Evolutionary conservation across 2,888 invertebrate species (phyloP).

Genomic region (Cordylochernes scorpioides): DNA sequence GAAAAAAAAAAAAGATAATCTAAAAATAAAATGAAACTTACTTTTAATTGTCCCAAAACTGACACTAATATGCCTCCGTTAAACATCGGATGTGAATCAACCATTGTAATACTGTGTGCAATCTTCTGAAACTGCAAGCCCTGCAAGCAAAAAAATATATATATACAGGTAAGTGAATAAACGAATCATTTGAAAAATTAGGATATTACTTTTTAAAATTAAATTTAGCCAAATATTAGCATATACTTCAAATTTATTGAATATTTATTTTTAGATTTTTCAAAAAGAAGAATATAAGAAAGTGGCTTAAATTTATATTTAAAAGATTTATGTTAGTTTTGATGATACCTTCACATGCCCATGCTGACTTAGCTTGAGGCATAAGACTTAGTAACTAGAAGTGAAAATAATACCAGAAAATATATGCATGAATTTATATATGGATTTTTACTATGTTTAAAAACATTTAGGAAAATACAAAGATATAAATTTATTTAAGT

Average conservation of each 20-base stretch:
- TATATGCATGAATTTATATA: too few species aligned
- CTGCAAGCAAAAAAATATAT: conserved; percentile 30
- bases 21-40: conserved; percentile 25
- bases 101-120: conserved; percentile 61
- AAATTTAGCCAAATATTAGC: neutral
- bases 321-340: too few species aligned
- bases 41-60: conserved; percentile 85
- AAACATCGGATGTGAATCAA: conserved; percentile 88
- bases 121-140: conserved; percentile 75
- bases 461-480: too few species aligned
- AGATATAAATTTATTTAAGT: too few species aligned
- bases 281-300: neutral
- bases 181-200: neutral
- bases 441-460: too few species aligned
- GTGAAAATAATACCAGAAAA: too few species aligned
- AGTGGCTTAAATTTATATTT: too few species aligned
- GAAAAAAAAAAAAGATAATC: too few species aligned
- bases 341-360: too few species aligned
- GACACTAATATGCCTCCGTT: conserved; percentile 87
- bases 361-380: too few species aligned
- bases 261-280: neutral
- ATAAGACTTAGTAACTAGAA: too few species aligned
- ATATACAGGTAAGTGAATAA: neutral
- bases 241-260: neutral
- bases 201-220: neutral